Percentiles rank a stretch among this genome's conserved stretches.
Conservation (phyloP, 2,888 invertebrate species). For the Sacculina carcini region DNA sequence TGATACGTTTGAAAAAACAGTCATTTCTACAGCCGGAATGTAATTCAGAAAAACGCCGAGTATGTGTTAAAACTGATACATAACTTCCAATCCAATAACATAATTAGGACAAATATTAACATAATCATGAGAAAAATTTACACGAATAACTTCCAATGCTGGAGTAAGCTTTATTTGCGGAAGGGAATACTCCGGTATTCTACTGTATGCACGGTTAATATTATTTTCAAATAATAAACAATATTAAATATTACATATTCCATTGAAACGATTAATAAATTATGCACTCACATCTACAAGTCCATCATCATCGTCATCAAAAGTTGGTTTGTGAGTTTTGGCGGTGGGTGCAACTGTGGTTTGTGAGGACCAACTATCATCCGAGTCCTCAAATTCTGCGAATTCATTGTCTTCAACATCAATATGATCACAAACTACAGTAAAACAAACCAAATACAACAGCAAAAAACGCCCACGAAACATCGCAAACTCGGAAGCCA, state of each 20-base stretch:
- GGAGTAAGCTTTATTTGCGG: too few relatives aligned
- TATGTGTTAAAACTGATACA: not conserved
- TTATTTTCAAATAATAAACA: not conserved
- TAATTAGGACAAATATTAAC: not conserved
- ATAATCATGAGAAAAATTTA: too few relatives aligned
- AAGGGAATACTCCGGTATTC: not conserved
- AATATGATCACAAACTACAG: too few relatives aligned
- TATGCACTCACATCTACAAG: constrained; percentile 28
- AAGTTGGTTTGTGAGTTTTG: constrained; percentile 11
- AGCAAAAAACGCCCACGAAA: too few relatives aligned
- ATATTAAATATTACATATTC: too few relatives aligned
- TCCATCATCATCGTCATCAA: constrained; percentile 28
- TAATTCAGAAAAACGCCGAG: not conserved
- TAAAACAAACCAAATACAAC: too few relatives aligned
- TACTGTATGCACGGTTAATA: not conserved
- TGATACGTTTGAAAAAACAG: constrained; percentile 14
- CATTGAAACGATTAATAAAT: too few relatives aligned
- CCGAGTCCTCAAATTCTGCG: constrained; percentile 76
- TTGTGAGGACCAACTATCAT: constrained; percentile 28
- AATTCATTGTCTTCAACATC: constrained; percentile 59
- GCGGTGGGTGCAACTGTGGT: constrained; percentile 13
- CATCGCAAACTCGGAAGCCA: too few relatives aligned
- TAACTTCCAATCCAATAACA: not conserved
- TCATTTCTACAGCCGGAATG: not conserved
- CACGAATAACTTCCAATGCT: too few relatives aligned